Evolutionary conservation across 1,140 invertebrate genomes (phyloP), one percentile per base, ranked within the genome.

Genomic region (Contarinia nasturtii): DNA sequence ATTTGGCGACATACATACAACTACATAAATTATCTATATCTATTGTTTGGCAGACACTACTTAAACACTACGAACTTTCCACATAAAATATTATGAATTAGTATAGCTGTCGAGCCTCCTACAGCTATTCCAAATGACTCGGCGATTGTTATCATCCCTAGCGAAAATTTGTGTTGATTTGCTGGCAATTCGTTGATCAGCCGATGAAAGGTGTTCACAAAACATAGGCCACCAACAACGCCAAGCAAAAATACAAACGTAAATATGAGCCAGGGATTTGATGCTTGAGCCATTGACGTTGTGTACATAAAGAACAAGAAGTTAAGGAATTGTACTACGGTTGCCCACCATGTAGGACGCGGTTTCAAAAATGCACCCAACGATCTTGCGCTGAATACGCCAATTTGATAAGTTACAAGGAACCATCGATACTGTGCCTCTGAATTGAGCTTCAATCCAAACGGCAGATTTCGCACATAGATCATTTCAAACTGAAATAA

Each of bases 361-460:
- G 27, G 27, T 10, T 27, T 27, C 10, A 27, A 27, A 27, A 27
- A 75, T 61, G 46, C 83, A 66, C 85, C 77, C 10, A 82, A 85
- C 8, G 84, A 86, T 50, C 85, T 68, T 0, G 84, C 86, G 38
- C 85, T 66, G 51, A 88, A 82, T 1, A 87, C 84, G n/a, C 83
- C 85, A 47, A 86, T 64, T 60, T 87, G 84, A 61, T 87, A 87
- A 50, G 74, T 68, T 10, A 80, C 78, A 62, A 83, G 78, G 33
- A 81, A 71, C 82, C 82, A 86, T 49, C 80, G 66, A 53, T 86
- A 87, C 57, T 86, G 82, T 7, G 27, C 3, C 27, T 27, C 27
- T 27, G 27, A 3, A 10, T 27, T 10, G 27, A 27, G 10, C 10
- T 27, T 27, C 27, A 27, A 27, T 27, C 27, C 27, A 10, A 27